Percentiles rank a stretch among this genome's conserved stretches.
Evolutionary conservation across 2,113 vertebrate genomes (phyloP).

Genomic region (Chlorodrepanis virens): DNA sequence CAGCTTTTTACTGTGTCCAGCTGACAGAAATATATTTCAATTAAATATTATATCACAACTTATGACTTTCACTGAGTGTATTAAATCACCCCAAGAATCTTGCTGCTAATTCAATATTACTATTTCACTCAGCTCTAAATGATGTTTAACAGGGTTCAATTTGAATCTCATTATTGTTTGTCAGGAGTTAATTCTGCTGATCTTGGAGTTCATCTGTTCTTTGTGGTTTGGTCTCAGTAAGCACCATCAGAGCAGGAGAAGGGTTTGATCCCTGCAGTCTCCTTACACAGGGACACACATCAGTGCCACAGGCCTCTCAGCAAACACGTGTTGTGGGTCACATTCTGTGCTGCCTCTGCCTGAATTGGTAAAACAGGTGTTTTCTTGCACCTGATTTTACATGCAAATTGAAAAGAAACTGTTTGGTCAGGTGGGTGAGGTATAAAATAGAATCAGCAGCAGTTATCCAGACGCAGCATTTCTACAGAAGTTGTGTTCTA

Average conservation of each 20-base stretch:
- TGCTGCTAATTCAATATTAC: not conserved
- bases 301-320: not conserved
- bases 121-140: not conserved
- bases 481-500: not conserved
- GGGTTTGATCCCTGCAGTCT: not conserved
- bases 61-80: not conserved
- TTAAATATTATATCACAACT: not conserved
- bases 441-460: not conserved
- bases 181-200: not conserved
- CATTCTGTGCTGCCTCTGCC: not conserved
- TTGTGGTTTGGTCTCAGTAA: not conserved
- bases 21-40: not conserved
- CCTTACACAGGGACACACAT: not conserved
- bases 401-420: not conserved
- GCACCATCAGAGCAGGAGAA: not conserved
- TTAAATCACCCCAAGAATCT: not conserved
- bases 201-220: not conserved
- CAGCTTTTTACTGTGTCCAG: not conserved
- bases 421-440: not conserved
- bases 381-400: not conserved
- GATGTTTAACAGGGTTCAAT: not conserved
- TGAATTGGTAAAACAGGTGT: not conserved
- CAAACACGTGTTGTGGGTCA: not conserved
- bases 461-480: not conserved
- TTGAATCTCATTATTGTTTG: not conserved